A percentile compares a stretch with the other conserved stretches of the same genome.
Conservation (phyloP, 2,113 vertebrate genomes). For the Pleuronectes platessa region DNA sequence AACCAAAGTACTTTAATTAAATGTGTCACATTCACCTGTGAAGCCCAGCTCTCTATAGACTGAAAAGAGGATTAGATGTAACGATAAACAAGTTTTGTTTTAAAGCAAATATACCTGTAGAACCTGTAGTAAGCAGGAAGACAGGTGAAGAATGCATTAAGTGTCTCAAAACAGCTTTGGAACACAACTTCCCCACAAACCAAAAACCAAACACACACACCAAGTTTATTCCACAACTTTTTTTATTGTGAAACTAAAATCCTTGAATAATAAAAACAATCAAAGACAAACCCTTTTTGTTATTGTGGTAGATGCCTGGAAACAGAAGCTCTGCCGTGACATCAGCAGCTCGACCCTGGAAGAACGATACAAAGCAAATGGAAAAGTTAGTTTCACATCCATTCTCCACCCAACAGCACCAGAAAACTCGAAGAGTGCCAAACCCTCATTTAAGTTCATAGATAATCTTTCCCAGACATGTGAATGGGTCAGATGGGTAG, state of each 20-base stretch:
- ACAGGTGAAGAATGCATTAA: too few species aligned
- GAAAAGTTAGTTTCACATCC: background rate
- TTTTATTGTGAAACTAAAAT: background rate
- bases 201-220: background rate
- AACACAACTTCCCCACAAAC: background rate
- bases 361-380: background rate
- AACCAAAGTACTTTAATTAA: too few species aligned
- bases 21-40: too few species aligned
- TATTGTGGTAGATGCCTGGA: background rate
- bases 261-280: background rate
- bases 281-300: constrained; percentile 8
- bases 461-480: constrained; percentile 73
- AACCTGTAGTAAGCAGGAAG: too few species aligned
- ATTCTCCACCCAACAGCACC: background rate
- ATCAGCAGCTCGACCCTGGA: constrained; percentile 23
- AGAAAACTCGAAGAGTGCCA: background rate
- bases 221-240: background rate
- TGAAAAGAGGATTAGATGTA: too few species aligned
- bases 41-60: too few species aligned
- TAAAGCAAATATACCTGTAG: too few species aligned
- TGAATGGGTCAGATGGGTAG: constrained; percentile 83
- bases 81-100: too few species aligned
- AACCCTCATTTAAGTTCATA: constrained; percentile 72
- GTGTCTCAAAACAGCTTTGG: too few species aligned
- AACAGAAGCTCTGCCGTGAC: background rate